Evolutionary conservation across 92 coral and sea anemone species (phyloP), one percentile per base, ranked within the genome.

Genomic region (Zoanthus gigantus): DNA sequence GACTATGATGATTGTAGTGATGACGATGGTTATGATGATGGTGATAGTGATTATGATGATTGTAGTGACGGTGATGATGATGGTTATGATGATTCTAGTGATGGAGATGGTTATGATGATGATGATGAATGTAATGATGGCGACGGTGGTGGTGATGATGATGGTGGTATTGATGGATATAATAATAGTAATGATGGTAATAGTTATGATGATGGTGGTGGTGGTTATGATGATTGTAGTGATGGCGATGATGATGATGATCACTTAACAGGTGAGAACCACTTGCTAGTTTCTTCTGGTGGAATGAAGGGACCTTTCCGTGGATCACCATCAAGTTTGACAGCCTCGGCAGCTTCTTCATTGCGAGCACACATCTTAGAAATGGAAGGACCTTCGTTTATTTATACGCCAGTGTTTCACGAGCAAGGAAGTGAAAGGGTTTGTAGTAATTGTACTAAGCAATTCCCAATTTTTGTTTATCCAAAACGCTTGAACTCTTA

Each of bases 321-420:
- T 63, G 84, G 90, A 18, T 79, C 94, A 17, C 92, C 90, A 8
- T 76, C 93, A 7, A 85, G 86, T 67, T 77, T 93, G 50, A 68
- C 88, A 16, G 83, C 94, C 57, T 88, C 95, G 7, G 86, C 92
- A 57, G 90, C 90, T 65, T 94, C 99, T 69, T 86, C 93, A 6
- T 76, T 95, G 81, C 94, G 94, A 78, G 84, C 93, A 30, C 96
- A 95, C 72, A 87, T 94, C 48, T 31, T 88, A 76, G 98, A 97
- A 63, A 92, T 97, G 17, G 96, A 95, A 75, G 95, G 93, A 28
- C 94, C 97, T 7, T 91, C 97, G 18, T 92, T 89, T 67, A 6
- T 79, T 15, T 91, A 93, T 58, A 82, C 76, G 45, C 95, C 96
- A n/a, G 87, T 96, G 67, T 91, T 94, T 16, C 93, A 84, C 23